These are phyloP conservation scores for Copidosoma floridanum DNA, from an alignment of 1,140 invertebrate species.

Conservation along the genomic window DNA sequence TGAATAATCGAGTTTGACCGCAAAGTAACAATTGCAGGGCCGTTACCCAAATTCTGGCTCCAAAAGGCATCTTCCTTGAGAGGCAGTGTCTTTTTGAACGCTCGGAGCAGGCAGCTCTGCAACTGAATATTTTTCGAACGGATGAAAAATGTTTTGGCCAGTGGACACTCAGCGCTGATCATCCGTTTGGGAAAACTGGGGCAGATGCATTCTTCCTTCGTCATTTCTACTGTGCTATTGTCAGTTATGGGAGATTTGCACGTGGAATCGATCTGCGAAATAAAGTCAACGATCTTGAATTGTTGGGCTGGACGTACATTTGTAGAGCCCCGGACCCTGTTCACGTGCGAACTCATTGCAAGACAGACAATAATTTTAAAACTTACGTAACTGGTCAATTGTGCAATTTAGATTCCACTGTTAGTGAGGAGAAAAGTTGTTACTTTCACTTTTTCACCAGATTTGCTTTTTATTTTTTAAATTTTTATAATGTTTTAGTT, in stretches of 20 bases:
- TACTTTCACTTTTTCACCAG: no score
- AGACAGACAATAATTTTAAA: no score
- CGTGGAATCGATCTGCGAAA: slow-evolving; percentile 31
- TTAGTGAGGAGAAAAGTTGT: no score
- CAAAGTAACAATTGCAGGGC: no score
- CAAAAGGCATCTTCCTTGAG: slow-evolving; percentile 30
- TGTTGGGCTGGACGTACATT: no score
- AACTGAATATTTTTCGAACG: slow-evolving; percentile 29
- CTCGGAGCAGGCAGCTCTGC: slow-evolving; percentile 29
- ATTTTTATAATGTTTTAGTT: no score
- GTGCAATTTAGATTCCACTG: no score
- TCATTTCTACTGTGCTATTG: slow-evolving; percentile 21
- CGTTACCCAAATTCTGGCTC: slow-evolving; percentile 31
- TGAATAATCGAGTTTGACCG: not conserved
- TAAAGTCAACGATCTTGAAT: no score
- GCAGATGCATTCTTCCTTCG: slow-evolving; percentile 27
- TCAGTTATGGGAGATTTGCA: slow-evolving; percentile 27
- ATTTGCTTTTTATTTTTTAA: no score
- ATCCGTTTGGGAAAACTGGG: not conserved
- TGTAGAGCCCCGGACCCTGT: no score
- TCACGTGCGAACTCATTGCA: no score
- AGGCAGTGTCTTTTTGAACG: slow-evolving; percentile 33
- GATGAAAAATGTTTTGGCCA: slow-evolving; percentile 25
- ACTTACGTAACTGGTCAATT: no score
- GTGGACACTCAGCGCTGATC: slow-evolving; percentile 19